phyloP scores from a whole-genome alignment of 2,797 vertebrate genomes.

The Borostomias antarcticus region DNA sequence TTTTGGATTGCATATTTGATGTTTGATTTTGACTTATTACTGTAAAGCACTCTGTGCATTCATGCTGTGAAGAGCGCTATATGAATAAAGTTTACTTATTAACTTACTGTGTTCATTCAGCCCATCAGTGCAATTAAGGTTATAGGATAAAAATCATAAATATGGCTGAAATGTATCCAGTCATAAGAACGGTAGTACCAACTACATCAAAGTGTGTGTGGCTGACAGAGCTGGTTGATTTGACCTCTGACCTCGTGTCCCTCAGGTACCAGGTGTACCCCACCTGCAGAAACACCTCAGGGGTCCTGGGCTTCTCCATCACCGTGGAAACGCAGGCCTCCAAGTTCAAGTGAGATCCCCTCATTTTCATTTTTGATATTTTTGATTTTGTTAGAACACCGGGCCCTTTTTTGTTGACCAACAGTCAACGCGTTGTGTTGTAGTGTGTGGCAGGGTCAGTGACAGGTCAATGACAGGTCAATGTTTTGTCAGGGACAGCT shows the following conservation, averaged over 20 bases:
- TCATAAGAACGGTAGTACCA: background rate
- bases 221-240: background rate
- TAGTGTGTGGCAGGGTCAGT: background rate
- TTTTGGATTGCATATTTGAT: too few species aligned
- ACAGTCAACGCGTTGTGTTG: background rate
- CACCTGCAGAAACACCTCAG: constrained; percentile 92
- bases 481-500: constrained; percentile 6
- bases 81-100: too few species aligned
- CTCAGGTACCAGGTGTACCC: constrained; percentile 92
- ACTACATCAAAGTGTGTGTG: background rate
- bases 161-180: too few species aligned
- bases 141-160: too few species aligned
- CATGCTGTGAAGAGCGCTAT: too few species aligned
- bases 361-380: background rate
- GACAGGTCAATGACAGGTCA: background rate
- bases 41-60: too few species aligned
- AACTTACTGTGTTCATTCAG: too few species aligned
- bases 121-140: too few species aligned
- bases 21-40: too few species aligned
- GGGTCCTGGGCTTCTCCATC: constrained; percentile 92
- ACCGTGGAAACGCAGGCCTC: constrained; percentile 94
- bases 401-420: too few species aligned
- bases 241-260: constrained; percentile 4
- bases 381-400: background rate
- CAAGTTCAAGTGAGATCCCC: constrained; percentile 88